These are phyloP conservation scores for Leptothorax acervorum DNA, from an alignment of 2,888 invertebrate genomes.

Conservation along the genomic window DNA sequence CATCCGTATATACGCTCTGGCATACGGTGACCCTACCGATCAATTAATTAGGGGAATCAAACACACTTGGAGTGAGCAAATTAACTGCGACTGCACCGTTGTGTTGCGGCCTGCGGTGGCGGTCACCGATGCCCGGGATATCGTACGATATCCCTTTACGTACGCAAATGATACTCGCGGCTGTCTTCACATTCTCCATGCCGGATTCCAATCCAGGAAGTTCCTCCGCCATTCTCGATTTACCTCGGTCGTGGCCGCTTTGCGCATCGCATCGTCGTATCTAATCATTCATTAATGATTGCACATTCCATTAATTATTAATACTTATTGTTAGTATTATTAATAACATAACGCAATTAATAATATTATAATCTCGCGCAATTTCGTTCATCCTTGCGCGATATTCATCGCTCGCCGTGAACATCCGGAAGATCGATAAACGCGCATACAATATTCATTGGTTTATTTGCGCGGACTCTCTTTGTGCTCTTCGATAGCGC, in stretches of 20 bases:
- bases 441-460: slow-evolving; percentile 56
- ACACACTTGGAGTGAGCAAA: slow-evolving; percentile 85
- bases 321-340: slow-evolving; percentile 5
- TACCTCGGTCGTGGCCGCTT: background rate
- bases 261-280: slow-evolving; percentile 3
- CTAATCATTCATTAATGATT: background rate
- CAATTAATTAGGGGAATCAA: slow-evolving; percentile 86
- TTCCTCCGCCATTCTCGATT: slow-evolving; percentile 17
- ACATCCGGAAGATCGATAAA: slow-evolving; percentile 53
- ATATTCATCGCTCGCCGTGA: slow-evolving; percentile 29
- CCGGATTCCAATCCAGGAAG: slow-evolving; percentile 16
- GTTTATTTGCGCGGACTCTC: slow-evolving; percentile 55
- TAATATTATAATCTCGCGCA: slow-evolving; percentile 34
- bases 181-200: slow-evolving; percentile 24
- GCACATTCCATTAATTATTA: slow-evolving; percentile 17
- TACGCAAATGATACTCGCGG: slow-evolving; percentile 47
- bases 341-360: slow-evolving; percentile 18
- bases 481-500: slow-evolving; percentile 52
- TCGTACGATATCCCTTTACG: slow-evolving; percentile 55
- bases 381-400: slow-evolving; percentile 31
- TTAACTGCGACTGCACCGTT: slow-evolving; percentile 86
- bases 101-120: slow-evolving; percentile 82
- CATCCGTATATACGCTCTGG: slow-evolving; percentile 80
- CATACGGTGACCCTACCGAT: slow-evolving; percentile 82
- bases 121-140: slow-evolving; percentile 66